A percentile compares a stretch with the other conserved stretches of the same genome.
Conservation (phyloP, 1,140 invertebrate genomes). For the Neocloeon triangulifer region DNA sequence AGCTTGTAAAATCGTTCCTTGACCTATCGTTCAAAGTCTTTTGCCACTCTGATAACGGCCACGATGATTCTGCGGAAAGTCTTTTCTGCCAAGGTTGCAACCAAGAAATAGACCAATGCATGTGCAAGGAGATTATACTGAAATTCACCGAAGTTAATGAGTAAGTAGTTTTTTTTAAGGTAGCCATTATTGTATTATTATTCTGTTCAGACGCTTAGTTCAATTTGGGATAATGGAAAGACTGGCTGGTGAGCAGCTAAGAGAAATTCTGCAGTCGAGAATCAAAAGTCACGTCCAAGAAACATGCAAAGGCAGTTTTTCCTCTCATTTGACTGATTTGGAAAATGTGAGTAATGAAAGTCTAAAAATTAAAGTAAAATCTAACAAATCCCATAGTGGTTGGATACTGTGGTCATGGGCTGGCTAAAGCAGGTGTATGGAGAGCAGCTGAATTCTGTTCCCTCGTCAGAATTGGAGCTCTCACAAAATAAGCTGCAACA, state of each 20-base stretch:
- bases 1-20: too few relatives aligned
- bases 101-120: slow-evolving; percentile 41
- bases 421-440: slow-evolving; percentile 61
- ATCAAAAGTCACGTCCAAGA: slow-evolving; percentile 59
- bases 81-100: slow-evolving; percentile 44
- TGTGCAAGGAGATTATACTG: slow-evolving; percentile 46
- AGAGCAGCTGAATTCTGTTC: slow-evolving; percentile 26
- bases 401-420: slow-evolving; percentile 54
- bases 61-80: slow-evolving; percentile 27
- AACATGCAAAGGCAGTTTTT: slow-evolving; percentile 59
- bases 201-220: slow-evolving; percentile 25
- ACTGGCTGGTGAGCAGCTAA: slow-evolving; percentile 55
- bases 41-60: slow-evolving; percentile 22
- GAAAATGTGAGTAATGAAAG: slow-evolving; percentile 31
- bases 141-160: slow-evolving; percentile 58
- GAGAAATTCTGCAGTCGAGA: slow-evolving; percentile 51
- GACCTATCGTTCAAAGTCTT: slow-evolving; percentile 52
- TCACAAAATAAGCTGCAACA: slow-evolving; percentile 62
- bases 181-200: slow-evolving; percentile 12
- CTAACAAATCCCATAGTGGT: slow-evolving; percentile 31
- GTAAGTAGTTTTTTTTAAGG: slow-evolving; percentile 17
- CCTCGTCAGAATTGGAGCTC: slow-evolving; percentile 24
- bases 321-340: slow-evolving; percentile 42
- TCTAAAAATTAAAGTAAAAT: slow-evolving; percentile 7
- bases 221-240: slow-evolving; percentile 56